Conservation (phyloP, 2,888 invertebrate species). For the Hydrotaea cyrtoneurina region DNA sequence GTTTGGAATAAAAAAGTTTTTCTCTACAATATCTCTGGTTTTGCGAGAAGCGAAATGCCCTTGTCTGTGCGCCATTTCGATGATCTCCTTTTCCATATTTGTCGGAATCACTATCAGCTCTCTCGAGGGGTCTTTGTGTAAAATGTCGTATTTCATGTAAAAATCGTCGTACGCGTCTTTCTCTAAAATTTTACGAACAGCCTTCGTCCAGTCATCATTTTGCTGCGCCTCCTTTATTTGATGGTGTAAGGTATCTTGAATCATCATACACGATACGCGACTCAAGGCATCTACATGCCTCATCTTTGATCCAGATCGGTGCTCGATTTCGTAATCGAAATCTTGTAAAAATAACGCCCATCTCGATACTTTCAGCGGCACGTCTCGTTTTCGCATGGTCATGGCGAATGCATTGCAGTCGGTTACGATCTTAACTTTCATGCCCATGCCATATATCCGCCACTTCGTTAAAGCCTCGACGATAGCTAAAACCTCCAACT, state of each 20-base stretch:
- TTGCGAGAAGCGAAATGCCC: slow-evolving; percentile 75
- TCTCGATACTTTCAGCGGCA: slow-evolving; percentile 27
- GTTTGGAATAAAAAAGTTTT: slow-evolving; percentile 47
- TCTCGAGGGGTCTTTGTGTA: slow-evolving; percentile 45
- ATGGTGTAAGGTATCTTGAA: slow-evolving; percentile 37
- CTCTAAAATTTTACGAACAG: slow-evolving; percentile 42
- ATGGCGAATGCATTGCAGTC: slow-evolving; percentile 57
- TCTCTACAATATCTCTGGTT: slow-evolving; percentile 55
- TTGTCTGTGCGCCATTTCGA: slow-evolving; percentile 74
- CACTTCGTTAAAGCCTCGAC: slow-evolving; percentile 34
- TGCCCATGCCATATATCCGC: slow-evolving; percentile 11
- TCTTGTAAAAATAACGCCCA: slow-evolving; percentile 48
- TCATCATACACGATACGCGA: slow-evolving; percentile 14
- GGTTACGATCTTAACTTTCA: slow-evolving; percentile 17
- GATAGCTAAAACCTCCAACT: slow-evolving; percentile 13
- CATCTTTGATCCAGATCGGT: slow-evolving; percentile 46
- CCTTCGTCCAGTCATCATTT: slow-evolving; percentile 40
- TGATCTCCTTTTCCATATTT: slow-evolving; percentile 73
- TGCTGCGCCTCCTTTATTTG: slow-evolving; percentile 47
- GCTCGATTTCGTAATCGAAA: slow-evolving; percentile 44
- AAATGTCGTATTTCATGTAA: slow-evolving; percentile 42
- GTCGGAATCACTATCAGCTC: slow-evolving; percentile 69
- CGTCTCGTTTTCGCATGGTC: slow-evolving; percentile 71
- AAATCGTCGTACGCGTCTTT: slow-evolving; percentile 46
- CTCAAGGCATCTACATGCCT: slow-evolving; percentile 55